Conservation (phyloP, 2,113 vertebrate species). For the Ardeotis arabs region DNA sequence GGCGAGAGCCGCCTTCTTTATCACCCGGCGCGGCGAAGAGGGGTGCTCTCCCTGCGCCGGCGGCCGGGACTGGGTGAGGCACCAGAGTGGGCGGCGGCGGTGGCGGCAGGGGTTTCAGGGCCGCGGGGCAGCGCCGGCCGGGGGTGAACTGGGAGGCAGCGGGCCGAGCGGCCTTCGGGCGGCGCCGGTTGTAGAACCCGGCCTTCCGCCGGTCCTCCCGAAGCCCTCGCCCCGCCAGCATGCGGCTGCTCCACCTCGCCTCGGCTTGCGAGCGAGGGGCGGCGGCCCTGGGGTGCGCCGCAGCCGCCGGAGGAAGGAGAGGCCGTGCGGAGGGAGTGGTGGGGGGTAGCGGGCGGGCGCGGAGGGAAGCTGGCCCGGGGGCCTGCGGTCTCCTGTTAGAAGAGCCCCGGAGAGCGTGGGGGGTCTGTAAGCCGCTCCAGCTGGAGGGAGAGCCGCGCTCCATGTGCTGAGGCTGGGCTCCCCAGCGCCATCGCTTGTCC, state of each 20-base stretch:
- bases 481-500: background rate
- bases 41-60: rapidly evolving
- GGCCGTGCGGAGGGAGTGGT: background rate
- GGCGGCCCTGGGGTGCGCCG: background rate
- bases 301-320: background rate
- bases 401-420: too few relatives aligned
- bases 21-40: background rate
- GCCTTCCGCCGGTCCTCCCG: background rate
- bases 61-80: background rate
- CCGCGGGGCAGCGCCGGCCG: background rate
- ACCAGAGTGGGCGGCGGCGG: rapidly evolving
- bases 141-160: too few relatives aligned
- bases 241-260: background rate
- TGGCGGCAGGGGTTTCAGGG: background rate
- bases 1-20: background rate
- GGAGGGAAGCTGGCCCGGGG: rapidly evolving
- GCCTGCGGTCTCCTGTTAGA: rapidly evolving
- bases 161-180: background rate
- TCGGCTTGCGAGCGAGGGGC: too few relatives aligned
- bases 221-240: too few relatives aligned
- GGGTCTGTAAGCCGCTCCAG: rapidly evolving
- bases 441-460: background rate
- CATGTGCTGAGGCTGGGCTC: background rate
- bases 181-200: background rate
- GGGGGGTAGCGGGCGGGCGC: rapidly evolving